phyloP scores from a whole-genome alignment of 2,113 vertebrate species.

The Rhinolophus sinicus region DNA sequence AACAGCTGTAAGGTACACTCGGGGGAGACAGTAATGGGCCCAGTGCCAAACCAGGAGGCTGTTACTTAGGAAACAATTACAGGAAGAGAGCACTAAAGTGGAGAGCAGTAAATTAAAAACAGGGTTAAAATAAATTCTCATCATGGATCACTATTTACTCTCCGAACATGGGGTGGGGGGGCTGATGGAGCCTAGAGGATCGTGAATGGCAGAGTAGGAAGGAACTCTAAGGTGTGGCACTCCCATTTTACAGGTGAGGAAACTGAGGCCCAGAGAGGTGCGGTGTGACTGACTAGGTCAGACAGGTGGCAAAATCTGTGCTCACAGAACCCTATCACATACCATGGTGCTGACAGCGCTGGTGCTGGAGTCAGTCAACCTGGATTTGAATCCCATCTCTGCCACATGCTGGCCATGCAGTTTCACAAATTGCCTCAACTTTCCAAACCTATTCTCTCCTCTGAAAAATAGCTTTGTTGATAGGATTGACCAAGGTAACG shows the following conservation, averaged over 20 bases:
- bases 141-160: not conserved
- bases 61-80: constrained; percentile 33
- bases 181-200: too few relatives aligned
- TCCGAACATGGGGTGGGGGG: not conserved
- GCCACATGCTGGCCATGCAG: not conserved
- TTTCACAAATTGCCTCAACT: not conserved
- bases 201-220: not conserved
- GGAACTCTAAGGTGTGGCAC: not conserved
- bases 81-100: not conserved
- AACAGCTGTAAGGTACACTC: not conserved
- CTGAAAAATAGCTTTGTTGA: not conserved
- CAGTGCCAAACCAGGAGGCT: not conserved
- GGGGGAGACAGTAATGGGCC: not conserved
- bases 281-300: too few relatives aligned
- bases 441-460: not conserved
- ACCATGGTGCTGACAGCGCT: not conserved
- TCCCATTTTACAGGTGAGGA: not conserved
- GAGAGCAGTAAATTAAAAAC: constrained; percentile 19
- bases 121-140: not conserved
- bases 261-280: not conserved
- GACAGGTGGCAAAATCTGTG: not conserved
- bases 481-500: too few relatives aligned
- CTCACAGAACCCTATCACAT: too few relatives aligned
- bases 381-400: not conserved
- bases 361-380: not conserved